These are phyloP conservation scores for Aleiodes testaceus DNA, from an alignment of 2,888 invertebrate genomes.

Conservation along the genomic window DNA sequence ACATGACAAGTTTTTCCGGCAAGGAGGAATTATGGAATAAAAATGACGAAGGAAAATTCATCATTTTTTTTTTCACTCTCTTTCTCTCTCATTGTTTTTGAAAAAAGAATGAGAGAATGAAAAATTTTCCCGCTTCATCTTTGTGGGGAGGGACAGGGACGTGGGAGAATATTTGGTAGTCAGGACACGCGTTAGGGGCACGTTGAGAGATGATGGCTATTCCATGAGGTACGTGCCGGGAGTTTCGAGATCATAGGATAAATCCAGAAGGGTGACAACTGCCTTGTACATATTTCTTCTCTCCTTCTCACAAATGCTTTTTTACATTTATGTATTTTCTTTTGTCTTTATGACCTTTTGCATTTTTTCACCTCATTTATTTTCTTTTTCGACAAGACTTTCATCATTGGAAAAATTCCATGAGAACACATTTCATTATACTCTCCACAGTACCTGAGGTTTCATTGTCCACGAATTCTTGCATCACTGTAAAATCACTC, in stretches of 20 bases:
- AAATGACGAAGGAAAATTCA: background rate
- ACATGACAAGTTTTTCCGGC: slow-evolving; percentile 41
- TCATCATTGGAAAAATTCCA: slow-evolving; percentile 1
- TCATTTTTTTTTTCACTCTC: slow-evolving; percentile 3
- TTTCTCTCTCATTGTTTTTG: background rate
- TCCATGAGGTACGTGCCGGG: slow-evolving; percentile 50
- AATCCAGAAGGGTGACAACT: slow-evolving; percentile 16
- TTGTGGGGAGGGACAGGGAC: slow-evolving; percentile 3
- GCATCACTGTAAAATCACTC: slow-evolving; percentile 27
- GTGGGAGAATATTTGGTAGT: slow-evolving; percentile 38
- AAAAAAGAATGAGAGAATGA: background rate
- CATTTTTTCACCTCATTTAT: background rate
- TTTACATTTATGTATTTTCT: background rate
- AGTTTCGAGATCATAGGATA: slow-evolving; percentile 46
- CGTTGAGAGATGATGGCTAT: slow-evolving; percentile 47
- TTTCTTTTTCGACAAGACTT: background rate
- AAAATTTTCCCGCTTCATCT: slow-evolving; percentile 5
- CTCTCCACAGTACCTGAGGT: slow-evolving; percentile 7
- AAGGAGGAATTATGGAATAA: slow-evolving; percentile 27
- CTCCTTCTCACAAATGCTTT: slow-evolving; percentile 7
- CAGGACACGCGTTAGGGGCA: slow-evolving; percentile 46
- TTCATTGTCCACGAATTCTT: slow-evolving; percentile 36
- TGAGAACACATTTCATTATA: slow-evolving; percentile 16
- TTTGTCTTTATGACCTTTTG: background rate
- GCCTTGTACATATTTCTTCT: slow-evolving; percentile 14